Percentiles rank a stretch among this genome's conserved stretches.
These are phyloP conservation scores for Amiota minor DNA, from an alignment of 2,888 invertebrate genomes.

Conservation along the genomic window DNA sequence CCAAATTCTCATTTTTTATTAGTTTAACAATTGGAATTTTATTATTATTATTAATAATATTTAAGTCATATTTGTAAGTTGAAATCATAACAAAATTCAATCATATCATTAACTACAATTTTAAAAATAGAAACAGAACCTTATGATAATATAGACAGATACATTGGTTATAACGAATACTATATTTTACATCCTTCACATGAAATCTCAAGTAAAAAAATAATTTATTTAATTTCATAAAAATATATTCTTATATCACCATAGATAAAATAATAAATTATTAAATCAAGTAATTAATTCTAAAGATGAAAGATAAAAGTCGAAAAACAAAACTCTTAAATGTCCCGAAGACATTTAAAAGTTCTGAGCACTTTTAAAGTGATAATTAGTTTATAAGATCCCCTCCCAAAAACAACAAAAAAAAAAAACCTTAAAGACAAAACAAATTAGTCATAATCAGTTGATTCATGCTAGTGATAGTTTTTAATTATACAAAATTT, in stretches of 20 bases:
- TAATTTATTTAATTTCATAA: neutral
- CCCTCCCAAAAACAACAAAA: neutral
- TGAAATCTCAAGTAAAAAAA: neutral
- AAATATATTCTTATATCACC: too few relatives aligned
- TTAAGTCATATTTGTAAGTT: neutral
- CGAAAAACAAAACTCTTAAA: neutral
- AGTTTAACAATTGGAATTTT: neutral
- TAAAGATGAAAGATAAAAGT: neutral
- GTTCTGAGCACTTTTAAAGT: neutral
- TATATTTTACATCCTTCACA: neutral
- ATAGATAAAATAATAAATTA: too few relatives aligned
- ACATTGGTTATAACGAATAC: neutral
- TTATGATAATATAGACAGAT: neutral
- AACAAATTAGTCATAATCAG: neutral
- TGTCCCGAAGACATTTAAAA: neutral
- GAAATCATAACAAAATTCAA: slow-evolving; percentile 16
- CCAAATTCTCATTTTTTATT: slow-evolving; percentile 2
- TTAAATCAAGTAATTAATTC: too few relatives aligned
- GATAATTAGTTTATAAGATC: slow-evolving; percentile 18
- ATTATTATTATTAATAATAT: slow-evolving; percentile 7
- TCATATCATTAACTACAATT: slow-evolving; percentile 21
- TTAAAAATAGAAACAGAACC: neutral
- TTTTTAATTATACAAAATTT: slow-evolving; percentile 9
- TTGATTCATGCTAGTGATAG: slow-evolving; percentile 25
- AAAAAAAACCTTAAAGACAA: neutral